These are phyloP conservation scores for Falco punctatus DNA, from an alignment of 2,113 vertebrate species.

Conservation along the genomic window DNA sequence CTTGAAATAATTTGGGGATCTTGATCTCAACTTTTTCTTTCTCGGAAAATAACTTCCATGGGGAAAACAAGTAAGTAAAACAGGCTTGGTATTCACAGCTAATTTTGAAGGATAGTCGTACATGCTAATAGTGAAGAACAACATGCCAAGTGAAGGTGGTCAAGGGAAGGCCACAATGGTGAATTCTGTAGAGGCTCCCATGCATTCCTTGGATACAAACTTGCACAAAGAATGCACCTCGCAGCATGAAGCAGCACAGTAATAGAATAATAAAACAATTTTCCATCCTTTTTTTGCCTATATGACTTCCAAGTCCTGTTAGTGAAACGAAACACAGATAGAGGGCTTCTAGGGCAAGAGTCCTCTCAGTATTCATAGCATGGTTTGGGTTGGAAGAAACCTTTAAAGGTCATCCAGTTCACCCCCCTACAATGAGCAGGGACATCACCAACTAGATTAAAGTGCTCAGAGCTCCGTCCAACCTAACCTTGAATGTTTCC, in stretches of 20 bases:
- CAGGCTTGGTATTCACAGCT: not conserved
- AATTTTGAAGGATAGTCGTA: not conserved
- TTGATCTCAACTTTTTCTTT: not conserved
- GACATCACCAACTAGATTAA: not conserved
- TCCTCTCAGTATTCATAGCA: not conserved
- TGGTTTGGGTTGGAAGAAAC: too few species aligned
- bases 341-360: not conserved
- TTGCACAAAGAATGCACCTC: not conserved
- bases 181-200: not conserved
- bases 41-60: not conserved
- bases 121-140: fast-evolving
- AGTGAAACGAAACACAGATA: not conserved
- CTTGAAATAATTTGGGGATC: not conserved
- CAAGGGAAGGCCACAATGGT: not conserved
- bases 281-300: not conserved
- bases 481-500: not conserved
- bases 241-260: not conserved
- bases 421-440: too few species aligned
- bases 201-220: not conserved
- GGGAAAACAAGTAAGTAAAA: not conserved
- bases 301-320: not conserved
- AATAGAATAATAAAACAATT: not conserved
- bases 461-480: not conserved
- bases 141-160: not conserved
- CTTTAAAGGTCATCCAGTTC: too few species aligned